A percentile compares a stretch with the other conserved stretches of the same genome.
Conservation (phyloP, 1,140 invertebrate genomes). For the Brachionus angularis region DNA sequence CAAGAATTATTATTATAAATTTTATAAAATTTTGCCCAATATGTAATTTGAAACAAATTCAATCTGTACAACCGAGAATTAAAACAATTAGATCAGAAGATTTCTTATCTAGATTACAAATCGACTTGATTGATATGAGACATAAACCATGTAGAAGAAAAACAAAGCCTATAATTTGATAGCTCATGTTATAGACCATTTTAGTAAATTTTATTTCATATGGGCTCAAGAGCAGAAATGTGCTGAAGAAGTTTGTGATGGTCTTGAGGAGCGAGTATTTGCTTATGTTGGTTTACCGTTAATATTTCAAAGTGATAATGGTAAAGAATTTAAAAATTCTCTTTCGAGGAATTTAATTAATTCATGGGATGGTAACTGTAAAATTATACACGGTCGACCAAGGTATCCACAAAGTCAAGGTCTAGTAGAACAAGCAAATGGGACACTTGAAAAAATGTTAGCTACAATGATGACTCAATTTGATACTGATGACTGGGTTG, state of each 20-base stretch:
- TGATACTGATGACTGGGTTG: slow-evolving; percentile 1
- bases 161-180: neutral
- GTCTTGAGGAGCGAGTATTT: neutral
- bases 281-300: too few relatives aligned
- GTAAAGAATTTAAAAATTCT: too few relatives aligned
- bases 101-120: neutral
- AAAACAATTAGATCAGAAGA: slow-evolving; percentile 1
- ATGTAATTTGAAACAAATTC: neutral
- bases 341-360: too few relatives aligned
- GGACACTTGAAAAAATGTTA: neutral
- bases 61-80: neutral
- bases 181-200: slow-evolving; percentile 3
- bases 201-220: neutral
- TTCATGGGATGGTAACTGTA: too few relatives aligned
- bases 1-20: neutral
- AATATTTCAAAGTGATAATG: too few relatives aligned
- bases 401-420: too few relatives aligned
- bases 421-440: too few relatives aligned
- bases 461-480: neutral
- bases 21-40: slow-evolving; percentile 14
- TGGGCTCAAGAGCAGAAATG: neutral
- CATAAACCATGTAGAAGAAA: neutral
- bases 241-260: slow-evolving; percentile 3
- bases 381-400: too few relatives aligned
- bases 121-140: neutral